These are phyloP conservation scores for Habropoda laboriosa DNA, from an alignment of 1,140 invertebrate genomes.

Conservation along the genomic window DNA sequence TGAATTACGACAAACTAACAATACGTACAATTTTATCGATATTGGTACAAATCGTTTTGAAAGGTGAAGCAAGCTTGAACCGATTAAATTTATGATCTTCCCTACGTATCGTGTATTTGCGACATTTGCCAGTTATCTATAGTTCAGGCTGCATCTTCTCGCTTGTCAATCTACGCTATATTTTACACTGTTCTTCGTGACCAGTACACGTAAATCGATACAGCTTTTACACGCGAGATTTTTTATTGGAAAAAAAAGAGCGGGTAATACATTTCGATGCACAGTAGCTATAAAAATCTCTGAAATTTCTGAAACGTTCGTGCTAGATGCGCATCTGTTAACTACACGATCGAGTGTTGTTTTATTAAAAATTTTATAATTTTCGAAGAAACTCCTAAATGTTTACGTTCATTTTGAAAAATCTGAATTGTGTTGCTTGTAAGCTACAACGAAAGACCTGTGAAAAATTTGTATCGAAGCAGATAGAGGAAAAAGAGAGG, in stretches of 20 bases:
- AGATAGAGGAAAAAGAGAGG: no score
- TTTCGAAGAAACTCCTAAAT: no score
- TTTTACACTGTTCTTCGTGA: neutral
- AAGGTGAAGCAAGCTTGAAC: no score
- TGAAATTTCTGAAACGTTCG: neutral
- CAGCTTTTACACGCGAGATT: neutral
- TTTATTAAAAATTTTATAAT: no score
- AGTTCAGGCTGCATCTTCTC: neutral
- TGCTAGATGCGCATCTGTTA: neutral
- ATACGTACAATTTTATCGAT: no score
- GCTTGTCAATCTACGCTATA: neutral
- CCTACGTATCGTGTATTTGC: neutral
- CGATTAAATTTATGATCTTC: no score
- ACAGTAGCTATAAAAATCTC: neutral
- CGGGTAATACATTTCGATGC: neutral
- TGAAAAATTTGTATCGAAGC: no score
- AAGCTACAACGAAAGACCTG: no score
- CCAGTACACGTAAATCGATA: neutral
- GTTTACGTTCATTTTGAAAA: no score
- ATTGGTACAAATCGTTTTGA: no score
- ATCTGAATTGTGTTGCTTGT: no score
- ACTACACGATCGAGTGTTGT: neutral
- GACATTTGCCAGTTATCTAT: neutral
- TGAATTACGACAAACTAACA: no score
- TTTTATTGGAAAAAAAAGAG: neutral